Evolutionary conservation across 92 coral and sea anemone genomes (phyloP), one percentile per base, ranked within the genome.

Genomic region (Palythoa grandiflora): DNA sequence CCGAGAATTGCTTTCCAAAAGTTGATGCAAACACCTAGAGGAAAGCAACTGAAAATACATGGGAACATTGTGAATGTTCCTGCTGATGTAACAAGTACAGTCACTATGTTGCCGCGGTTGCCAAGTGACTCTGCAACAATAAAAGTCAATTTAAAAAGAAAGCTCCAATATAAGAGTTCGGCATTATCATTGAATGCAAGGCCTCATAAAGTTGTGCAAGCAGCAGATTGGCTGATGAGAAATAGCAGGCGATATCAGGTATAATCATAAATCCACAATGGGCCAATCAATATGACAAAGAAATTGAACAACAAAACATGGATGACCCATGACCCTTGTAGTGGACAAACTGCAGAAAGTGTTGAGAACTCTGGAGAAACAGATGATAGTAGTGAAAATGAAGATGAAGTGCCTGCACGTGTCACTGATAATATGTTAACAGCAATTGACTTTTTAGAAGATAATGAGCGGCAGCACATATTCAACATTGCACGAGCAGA

Each of bases 1-100:
- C 88, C 91, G 14, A 87, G 93, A 83, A 44, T 90, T 52, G 93
- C 93, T 44, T 91, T 91, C 88, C 93, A 93, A 88, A 91, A 93
- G 51, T 28, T 93, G 12, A 84, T 86, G 79, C 87, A 91, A 63
- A 89, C 92, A 70, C 94, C 94, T 17, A 79, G 92, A 14, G 93
- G 96, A 71, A 91, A 81, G 68, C 96, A 91, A 78, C 73, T 91
- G 65, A 91, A 87, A 89, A 93, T 93, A 20, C 77, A 48, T 87
- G 89, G 85, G 17, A 79, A 87, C 71, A 75, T 79, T 72, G 85
- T 87, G 44, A 92, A 86, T 87, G 93, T 85, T 3, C 93, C 95
- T 55, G 93, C 93, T 19, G 95, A 93, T 79, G 86, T 89, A 21
- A 73, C 90, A 57, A 59, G 89, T 91, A 89, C 90, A 73, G 88